A percentile compares a stretch with the other conserved stretches of the same genome.
phyloP scores from a whole-genome alignment of 1,140 invertebrate genomes.

The Nixonia krombeini region DNA sequence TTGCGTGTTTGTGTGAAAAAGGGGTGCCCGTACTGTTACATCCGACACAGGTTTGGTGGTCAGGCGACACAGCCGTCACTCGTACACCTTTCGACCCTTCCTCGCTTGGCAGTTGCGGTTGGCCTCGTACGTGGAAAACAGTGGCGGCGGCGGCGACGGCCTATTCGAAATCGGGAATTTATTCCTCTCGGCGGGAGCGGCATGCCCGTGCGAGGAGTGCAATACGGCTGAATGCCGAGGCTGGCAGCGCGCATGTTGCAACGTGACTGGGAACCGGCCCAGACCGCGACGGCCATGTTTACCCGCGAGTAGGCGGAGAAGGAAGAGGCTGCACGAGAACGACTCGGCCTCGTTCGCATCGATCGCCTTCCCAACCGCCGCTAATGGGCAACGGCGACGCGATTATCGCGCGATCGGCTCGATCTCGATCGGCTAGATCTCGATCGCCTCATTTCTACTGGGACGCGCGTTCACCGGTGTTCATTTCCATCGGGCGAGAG shows the following conservation, averaged over 20 bases:
- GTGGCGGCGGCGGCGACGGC: too few relatives aligned
- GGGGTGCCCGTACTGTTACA: too few relatives aligned
- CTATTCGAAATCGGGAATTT: constrained; percentile 49
- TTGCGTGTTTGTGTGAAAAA: too few relatives aligned
- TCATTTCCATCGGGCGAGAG: not conserved
- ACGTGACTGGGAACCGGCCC: constrained; percentile 10
- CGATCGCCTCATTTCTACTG: constrained; percentile 20
- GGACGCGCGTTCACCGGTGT: constrained; percentile 21
- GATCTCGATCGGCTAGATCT: constrained; percentile 8
- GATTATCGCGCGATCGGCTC: too few relatives aligned
- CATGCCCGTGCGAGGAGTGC: constrained; percentile 50
- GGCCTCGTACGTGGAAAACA: constrained; percentile 20
- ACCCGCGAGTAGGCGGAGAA: constrained; percentile 8
- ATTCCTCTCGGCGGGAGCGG: constrained; percentile 31
- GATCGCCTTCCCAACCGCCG: not conserved
- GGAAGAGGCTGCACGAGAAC: not conserved
- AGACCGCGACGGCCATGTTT: constrained; percentile 4
- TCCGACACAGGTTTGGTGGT: too few relatives aligned
- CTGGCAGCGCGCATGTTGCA: constrained; percentile 1
- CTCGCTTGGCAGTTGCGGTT: too few relatives aligned
- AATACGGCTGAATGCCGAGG: constrained; percentile 45
- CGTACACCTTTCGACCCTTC: too few relatives aligned
- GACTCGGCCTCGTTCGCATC: too few relatives aligned
- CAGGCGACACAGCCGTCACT: too few relatives aligned
- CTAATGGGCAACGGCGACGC: too few relatives aligned